Evolutionary conservation across 2,113 vertebrate genomes (phyloP), one percentile per base, ranked within the genome.

Genomic region (Pagrus major): DNA sequence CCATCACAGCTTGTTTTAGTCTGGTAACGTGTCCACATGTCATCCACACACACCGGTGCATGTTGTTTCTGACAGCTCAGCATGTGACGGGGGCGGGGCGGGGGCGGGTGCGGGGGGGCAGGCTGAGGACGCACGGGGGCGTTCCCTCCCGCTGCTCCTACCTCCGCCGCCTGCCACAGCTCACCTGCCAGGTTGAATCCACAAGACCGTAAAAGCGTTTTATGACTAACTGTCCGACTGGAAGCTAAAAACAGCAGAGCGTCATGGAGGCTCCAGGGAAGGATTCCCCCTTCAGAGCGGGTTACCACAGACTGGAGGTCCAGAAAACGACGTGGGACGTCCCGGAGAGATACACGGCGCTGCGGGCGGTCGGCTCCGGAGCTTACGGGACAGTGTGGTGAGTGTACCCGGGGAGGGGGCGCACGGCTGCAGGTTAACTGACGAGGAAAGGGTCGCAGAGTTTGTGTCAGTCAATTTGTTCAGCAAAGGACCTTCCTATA

Each of bases 331-430:
- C 92, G 5, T 96, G 95, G 95, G 94, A 95, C 23, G 76, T 95
- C 56, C 94, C 94, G 37, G 77, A 91, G 9, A 88, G 92, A 52
- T 96, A 96, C 79, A 65, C 81, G 4, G 27, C 86, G 33, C 89
- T 96, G 52, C 83, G 63, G 35, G 15, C 94, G 1, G 49, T 96
- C 3, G 95, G 95, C 9, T 93, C 95, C 18, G 95, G 95, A 63
- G 95, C 95, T 1, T 96, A 96, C 86, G 95, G 95, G 44, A 95
- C 94, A 8, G 95, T 96, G 0, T 96, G 95, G 95, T 96, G 80
- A 94, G 94, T 82, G 49, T 37, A 73, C 46, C 16, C 20, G 35
- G 78, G 39, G 18, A 72, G 15, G 20, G 9, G 15, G 11, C 1
- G 4, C 44, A 16, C 10, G 2, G 27, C 14, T 11, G 8, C 31